Percentiles rank a stretch among this genome's conserved stretches.
Conservation (phyloP, 2,113 vertebrate genomes). For the Xenopus tropicalis region DNA sequence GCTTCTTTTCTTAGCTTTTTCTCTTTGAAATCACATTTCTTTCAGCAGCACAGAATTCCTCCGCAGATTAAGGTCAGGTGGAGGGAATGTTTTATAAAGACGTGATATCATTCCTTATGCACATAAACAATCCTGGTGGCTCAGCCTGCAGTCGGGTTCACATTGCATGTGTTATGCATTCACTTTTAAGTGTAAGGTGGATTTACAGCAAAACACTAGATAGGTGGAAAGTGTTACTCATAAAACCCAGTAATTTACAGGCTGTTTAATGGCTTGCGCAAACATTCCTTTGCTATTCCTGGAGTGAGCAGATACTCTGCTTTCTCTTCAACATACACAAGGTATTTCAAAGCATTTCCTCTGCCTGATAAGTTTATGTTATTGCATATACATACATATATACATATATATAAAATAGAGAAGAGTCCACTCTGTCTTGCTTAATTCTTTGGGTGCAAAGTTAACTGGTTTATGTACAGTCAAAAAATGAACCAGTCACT, state of each 20-base stretch:
- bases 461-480: too few relatives aligned
- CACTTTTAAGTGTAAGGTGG: conserved; percentile 21
- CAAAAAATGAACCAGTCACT: too few relatives aligned
- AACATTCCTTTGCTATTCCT: conserved; percentile 7
- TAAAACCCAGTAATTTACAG: conserved; percentile 33
- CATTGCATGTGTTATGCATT: conserved; percentile 25
- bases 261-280: conserved; percentile 15
- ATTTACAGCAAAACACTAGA: conserved; percentile 32
- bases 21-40: conserved; percentile 11
- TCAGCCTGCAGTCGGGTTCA: conserved; percentile 9
- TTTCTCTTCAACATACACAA: conserved; percentile 16
- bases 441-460: too few relatives aligned
- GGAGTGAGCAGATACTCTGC: not conserved
- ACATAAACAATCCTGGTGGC: conserved; percentile 16
- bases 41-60: conserved; percentile 7
- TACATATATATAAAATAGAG: too few relatives aligned
- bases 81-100: conserved; percentile 20
- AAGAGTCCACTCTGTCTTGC: too few relatives aligned
- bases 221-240: conserved; percentile 33
- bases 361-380: conserved; percentile 14
- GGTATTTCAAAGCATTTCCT: conserved; percentile 15
- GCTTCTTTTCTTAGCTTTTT: not conserved
- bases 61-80: conserved; percentile 26
- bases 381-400: too few relatives aligned
- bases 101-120: conserved; percentile 16